A percentile compares a stretch with the other conserved stretches of the same genome.
Conservation (phyloP, 2,888 invertebrate species). For the Napeogenes sylphis region DNA sequence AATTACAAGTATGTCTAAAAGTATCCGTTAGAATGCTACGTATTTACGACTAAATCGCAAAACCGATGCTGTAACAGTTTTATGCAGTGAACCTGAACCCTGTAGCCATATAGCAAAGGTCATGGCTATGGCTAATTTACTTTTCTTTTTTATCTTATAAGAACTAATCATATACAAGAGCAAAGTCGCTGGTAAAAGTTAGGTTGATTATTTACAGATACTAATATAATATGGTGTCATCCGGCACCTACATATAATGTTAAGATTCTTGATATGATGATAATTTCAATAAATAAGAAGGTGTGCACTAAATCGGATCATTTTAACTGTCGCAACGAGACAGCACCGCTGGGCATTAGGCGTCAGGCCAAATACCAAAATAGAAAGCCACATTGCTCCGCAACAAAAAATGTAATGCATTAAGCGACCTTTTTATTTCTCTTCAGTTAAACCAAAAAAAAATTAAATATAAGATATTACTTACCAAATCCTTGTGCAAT, state of each 20-base stretch:
- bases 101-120: too few species aligned
- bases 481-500: constrained; percentile 96
- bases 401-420: constrained; percentile 67
- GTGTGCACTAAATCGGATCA: constrained; percentile 15
- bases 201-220: too few species aligned
- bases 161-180: too few species aligned
- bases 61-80: too few species aligned
- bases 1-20: too few species aligned
- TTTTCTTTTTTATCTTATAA: too few species aligned
- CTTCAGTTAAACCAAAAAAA: constrained; percentile 14
- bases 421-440: constrained; percentile 53
- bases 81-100: too few species aligned
- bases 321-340: constrained; percentile 55
- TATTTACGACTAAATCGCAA: too few species aligned
- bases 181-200: too few species aligned
- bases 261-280: background rate
- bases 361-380: constrained; percentile 75
- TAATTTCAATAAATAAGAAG: constrained; percentile 1
- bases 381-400: constrained; percentile 66
- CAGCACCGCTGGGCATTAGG: constrained; percentile 66
- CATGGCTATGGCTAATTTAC: too few species aligned
- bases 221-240: too few species aligned
- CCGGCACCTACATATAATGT: background rate
- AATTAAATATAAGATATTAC: constrained; percentile 42
- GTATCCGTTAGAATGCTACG: too few species aligned